Percentiles rank a stretch among this genome's conserved stretches.
These are phyloP conservation scores for Anarsia innoxiella DNA, from an alignment of 2,888 invertebrate genomes.

Conservation along the genomic window DNA sequence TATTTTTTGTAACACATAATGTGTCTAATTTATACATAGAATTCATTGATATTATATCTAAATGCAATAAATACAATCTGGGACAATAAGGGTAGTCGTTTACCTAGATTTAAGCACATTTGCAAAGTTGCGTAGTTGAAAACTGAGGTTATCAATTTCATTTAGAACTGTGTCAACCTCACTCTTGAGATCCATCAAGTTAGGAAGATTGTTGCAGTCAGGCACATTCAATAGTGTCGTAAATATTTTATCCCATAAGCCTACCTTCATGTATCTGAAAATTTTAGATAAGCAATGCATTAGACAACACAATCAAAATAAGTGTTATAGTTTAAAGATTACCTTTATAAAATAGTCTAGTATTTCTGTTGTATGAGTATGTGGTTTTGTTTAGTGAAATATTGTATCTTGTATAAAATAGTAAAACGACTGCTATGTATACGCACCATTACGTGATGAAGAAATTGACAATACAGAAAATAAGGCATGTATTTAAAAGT, in stretches of 20 bases:
- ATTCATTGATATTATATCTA: conserved; percentile 57
- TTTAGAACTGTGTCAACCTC: conserved; percentile 58
- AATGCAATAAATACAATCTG: conserved; percentile 71
- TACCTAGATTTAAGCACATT: conserved; percentile 74
- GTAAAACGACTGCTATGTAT: too few relatives aligned
- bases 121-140: conserved; percentile 63
- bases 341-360: too few relatives aligned
- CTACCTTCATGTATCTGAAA: conserved; percentile 80
- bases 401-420: too few relatives aligned
- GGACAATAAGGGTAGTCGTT: conserved; percentile 29
- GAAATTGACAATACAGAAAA: not conserved
- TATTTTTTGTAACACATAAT: conserved; percentile 43
- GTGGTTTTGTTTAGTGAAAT: too few relatives aligned
- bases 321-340: too few relatives aligned
- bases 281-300: too few relatives aligned
- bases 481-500: too few relatives aligned
- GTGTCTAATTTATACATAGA: conserved; percentile 63
- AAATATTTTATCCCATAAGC: conserved; percentile 88
- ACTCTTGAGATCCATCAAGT: conserved; percentile 76
- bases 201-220: conserved; percentile 84
- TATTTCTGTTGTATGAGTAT: too few relatives aligned
- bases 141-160: conserved; percentile 50
- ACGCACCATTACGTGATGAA: too few relatives aligned
- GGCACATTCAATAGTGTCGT: conserved; percentile 87
- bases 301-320: too few relatives aligned